Evolutionary conservation across 2,797 vertebrate genomes (phyloP).

Genomic region (Trachops cirrhosus): DNA sequence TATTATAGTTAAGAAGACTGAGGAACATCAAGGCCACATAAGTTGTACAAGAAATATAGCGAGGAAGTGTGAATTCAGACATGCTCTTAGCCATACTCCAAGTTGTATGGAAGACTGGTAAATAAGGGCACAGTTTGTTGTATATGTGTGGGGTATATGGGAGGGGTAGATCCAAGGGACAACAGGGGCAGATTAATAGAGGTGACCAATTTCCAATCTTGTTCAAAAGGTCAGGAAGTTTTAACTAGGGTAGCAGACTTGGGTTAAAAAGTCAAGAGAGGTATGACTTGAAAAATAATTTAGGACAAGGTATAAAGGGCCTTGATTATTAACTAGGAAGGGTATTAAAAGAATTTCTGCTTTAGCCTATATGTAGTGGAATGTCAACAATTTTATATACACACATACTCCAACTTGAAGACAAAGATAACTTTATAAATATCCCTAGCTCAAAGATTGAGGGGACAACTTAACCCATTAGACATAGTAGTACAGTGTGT

Average conservation of each 20-base stretch:
- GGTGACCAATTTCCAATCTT: background rate
- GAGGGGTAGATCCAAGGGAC: background rate
- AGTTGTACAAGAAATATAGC: background rate
- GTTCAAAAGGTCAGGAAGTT: background rate
- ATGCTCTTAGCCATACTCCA: background rate
- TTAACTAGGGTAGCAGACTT: background rate
- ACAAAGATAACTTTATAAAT: background rate
- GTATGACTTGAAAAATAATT: constrained; percentile 9
- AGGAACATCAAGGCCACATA: background rate
- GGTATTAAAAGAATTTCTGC: background rate
- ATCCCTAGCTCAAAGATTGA: background rate
- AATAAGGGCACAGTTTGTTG: background rate
- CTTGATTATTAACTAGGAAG: background rate
- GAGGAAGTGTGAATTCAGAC: background rate
- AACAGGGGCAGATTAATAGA: background rate
- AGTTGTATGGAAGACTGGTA: background rate
- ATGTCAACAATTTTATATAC: background rate
- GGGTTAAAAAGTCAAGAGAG: background rate
- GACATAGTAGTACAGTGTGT: background rate
- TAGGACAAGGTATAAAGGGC: background rate
- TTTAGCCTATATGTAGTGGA: background rate
- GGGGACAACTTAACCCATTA: background rate
- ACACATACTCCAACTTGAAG: background rate
- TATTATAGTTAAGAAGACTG: background rate
- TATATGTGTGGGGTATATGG: accelerated